Evolutionary conservation across 2,888 invertebrate genomes (phyloP).

Genomic region (Tenthredo amoena): DNA sequence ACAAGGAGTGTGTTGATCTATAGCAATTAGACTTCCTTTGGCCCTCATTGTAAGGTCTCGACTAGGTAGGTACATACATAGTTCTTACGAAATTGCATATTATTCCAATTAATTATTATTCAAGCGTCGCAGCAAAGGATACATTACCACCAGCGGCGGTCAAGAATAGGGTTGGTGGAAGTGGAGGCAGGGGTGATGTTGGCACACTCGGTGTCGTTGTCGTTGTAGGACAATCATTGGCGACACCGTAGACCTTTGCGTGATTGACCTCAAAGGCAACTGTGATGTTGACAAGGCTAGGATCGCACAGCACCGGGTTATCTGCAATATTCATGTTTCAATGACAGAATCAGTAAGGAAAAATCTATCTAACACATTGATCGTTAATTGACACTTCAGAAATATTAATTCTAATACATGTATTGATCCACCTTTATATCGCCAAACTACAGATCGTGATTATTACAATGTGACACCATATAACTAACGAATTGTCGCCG

Average conservation of each 20-base stretch:
- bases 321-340: slow-evolving; percentile 79
- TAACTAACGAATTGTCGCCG: no score
- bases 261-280: slow-evolving; percentile 86
- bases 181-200: slow-evolving; percentile 65
- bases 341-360: slow-evolving; percentile 15
- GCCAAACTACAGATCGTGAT: no score
- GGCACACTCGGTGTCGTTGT: slow-evolving; percentile 59
- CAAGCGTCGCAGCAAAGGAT: slow-evolving; percentile 76
- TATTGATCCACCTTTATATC: no score
- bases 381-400: no score
- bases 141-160: slow-evolving; percentile 73
- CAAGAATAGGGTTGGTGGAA: slow-evolving; percentile 70
- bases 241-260: slow-evolving; percentile 86
- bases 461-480: no score
- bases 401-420: no score
- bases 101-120: slow-evolving; percentile 59
- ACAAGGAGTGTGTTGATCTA: slow-evolving; percentile 37
- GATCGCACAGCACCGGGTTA: slow-evolving; percentile 90
- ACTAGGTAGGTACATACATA: slow-evolving; percentile 43
- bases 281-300: slow-evolving; percentile 85
- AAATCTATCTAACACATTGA: background rate
- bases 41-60: slow-evolving; percentile 46
- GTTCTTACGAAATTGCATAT: slow-evolving; percentile 33
- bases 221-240: slow-evolving; percentile 77
- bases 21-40: slow-evolving; percentile 35